Conservation (phyloP, 2,797 vertebrate species). For the Choloepus didactylus region DNA sequence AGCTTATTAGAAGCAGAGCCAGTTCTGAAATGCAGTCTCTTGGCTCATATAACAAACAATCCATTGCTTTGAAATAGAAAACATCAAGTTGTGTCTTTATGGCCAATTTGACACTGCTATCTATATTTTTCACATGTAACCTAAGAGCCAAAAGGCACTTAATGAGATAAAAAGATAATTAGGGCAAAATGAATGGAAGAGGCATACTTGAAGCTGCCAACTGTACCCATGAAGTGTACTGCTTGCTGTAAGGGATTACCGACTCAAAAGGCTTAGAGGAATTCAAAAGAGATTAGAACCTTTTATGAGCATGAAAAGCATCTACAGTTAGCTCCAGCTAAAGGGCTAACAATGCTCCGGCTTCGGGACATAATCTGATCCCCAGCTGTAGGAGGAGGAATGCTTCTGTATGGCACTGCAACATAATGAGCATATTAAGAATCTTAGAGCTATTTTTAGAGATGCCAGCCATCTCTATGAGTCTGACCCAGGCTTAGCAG, state of each 20-base stretch:
- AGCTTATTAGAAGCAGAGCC: neutral
- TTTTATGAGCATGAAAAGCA: slow-evolving; percentile 53
- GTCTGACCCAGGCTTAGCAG: neutral
- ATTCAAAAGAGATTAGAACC: slow-evolving; percentile 70
- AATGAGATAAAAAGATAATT: slow-evolving; percentile 76
- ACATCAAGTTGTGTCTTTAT: neutral
- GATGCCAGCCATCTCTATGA: neutral
- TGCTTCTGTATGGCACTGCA: neutral
- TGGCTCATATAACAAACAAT: neutral
- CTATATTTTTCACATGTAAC: neutral
- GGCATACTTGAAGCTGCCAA: neutral
- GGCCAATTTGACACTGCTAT: neutral
- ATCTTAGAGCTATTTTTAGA: slow-evolving; percentile 53
- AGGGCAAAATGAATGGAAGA: slow-evolving; percentile 9
- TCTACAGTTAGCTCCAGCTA: slow-evolving; percentile 53
- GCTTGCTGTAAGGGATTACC: neutral
- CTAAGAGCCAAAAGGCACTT: slow-evolving; percentile 31
- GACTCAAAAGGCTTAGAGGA: slow-evolving; percentile 56
- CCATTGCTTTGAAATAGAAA: neutral
- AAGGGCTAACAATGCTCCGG: slow-evolving; percentile 60
- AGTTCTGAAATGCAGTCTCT: neutral
- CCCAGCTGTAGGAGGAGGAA: slow-evolving; percentile 40
- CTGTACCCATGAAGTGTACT: neutral
- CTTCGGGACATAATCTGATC: slow-evolving; percentile 46
- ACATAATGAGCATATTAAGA: neutral